Conservation (phyloP, 2,113 vertebrate genomes). For the Nipponia nippon region DNA sequence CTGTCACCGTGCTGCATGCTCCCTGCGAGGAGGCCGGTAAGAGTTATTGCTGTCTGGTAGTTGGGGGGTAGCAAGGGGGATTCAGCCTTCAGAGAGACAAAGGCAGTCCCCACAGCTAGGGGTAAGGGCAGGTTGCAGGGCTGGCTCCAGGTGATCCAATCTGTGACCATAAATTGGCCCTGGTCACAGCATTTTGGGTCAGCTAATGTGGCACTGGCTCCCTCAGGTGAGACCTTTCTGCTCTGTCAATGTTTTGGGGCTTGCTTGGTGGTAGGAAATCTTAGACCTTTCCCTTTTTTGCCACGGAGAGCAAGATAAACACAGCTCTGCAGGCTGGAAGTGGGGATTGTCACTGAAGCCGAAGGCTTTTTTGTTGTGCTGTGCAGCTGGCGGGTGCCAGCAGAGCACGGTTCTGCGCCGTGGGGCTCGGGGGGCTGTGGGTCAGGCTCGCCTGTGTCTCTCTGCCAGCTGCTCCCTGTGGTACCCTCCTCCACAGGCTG, state of each 20-base stretch:
- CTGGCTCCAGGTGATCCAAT: not conserved
- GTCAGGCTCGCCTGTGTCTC: not conserved
- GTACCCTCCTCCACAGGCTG: not conserved
- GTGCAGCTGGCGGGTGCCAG: not conserved
- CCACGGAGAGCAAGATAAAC: accelerated
- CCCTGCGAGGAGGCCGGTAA: not conserved
- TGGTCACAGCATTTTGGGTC: not conserved
- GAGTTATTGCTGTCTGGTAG: not conserved
- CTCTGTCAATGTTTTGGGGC: not conserved
- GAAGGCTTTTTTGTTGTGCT: not conserved
- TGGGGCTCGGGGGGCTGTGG: constrained; percentile 30
- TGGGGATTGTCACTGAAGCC: not conserved
- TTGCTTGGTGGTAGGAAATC: not conserved
- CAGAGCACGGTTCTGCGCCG: not conserved
- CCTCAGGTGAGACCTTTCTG: not conserved
- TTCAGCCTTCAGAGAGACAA: not conserved
- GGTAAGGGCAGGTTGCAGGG: not conserved
- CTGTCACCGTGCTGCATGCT: accelerated
- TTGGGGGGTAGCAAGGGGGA: too few relatives aligned
- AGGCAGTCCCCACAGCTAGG: not conserved
- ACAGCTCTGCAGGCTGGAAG: accelerated
- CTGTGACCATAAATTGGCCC: not conserved
- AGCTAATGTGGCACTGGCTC: not conserved
- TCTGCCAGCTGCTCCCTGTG: not conserved
- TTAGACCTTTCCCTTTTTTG: not conserved